Percentiles rank a stretch among this genome's conserved stretches.
phyloP scores from a whole-genome alignment of 1,140 invertebrate genomes.

The Nautilus pompilius region DNA sequence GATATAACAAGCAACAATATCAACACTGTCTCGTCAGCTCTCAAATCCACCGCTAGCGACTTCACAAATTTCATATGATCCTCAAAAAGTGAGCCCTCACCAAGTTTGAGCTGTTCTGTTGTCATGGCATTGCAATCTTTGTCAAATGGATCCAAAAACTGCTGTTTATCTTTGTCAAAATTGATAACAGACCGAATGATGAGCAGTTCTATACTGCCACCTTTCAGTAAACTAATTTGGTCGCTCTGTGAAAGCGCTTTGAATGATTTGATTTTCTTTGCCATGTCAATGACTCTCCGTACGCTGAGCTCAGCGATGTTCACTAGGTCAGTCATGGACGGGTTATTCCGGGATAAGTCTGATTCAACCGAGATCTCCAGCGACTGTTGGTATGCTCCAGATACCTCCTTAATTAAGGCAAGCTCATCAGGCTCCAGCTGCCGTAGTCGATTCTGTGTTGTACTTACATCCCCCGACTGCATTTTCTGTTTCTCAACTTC shows the following conservation, averaged over 20 bases:
- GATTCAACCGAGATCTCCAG: constrained; percentile 49
- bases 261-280: constrained; percentile 57
- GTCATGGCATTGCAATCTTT: constrained; percentile 50
- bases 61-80: constrained; percentile 60
- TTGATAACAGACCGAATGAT: constrained; percentile 57
- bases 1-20: constrained; percentile 59
- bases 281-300: constrained; percentile 55
- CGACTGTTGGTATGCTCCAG: constrained; percentile 47
- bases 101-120: constrained; percentile 46
- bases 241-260: constrained; percentile 52
- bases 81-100: constrained; percentile 47
- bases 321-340: constrained; percentile 49
- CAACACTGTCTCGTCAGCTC: constrained; percentile 58
- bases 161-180: constrained; percentile 54
- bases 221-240: constrained; percentile 58
- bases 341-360: constrained; percentile 38
- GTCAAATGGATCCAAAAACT: constrained; percentile 52
- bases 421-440: constrained; percentile 44
- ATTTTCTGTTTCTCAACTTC: constrained; percentile 37
- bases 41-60: constrained; percentile 51
- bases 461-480: constrained; percentile 43
- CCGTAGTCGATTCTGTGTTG: constrained; percentile 33
- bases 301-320: constrained; percentile 56
- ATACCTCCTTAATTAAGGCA: constrained; percentile 45
- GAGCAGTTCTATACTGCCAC: constrained; percentile 59